A percentile compares a stretch with the other conserved stretches of the same genome.
phyloP scores from a whole-genome alignment of 2,797 vertebrate genomes.

The Mareca strepera region DNA sequence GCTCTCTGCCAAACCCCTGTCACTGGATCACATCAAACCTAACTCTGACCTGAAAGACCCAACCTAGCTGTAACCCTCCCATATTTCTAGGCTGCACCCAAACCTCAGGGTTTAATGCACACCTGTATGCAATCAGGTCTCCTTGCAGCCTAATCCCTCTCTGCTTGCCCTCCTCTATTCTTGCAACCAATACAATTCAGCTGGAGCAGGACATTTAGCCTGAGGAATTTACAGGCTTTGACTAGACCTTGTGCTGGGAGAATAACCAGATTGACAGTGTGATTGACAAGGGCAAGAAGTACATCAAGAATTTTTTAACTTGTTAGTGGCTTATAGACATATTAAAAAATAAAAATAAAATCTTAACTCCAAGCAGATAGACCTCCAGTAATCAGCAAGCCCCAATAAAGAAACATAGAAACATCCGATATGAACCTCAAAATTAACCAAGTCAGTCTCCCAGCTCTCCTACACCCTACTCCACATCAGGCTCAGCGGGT shows the following conservation, averaged over 20 bases:
- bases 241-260: fast-evolving
- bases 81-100: not conserved
- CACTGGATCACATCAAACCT: fast-evolving
- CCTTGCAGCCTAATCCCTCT: not conserved
- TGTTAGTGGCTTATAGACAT: not conserved
- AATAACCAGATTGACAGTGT: fast-evolving
- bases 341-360: not conserved
- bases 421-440: not conserved
- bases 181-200: not conserved
- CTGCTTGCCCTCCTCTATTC: not conserved
- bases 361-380: not conserved
- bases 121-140: fast-evolving
- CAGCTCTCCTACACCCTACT: not conserved
- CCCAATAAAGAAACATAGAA: not conserved
- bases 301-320: not conserved
- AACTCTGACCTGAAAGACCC: fast-evolving
- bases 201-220: not conserved
- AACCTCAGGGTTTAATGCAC: not conserved
- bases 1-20: fast-evolving
- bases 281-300: not conserved
- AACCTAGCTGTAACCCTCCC: fast-evolving
- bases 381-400: not conserved
- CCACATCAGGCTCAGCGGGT: too few species aligned
- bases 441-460: not conserved
- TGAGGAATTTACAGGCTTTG: not conserved